Percentiles rank a stretch among this genome's conserved stretches.
These are phyloP conservation scores for Agriotes lineatus DNA, from an alignment of 2,888 invertebrate genomes.

Conservation along the genomic window DNA sequence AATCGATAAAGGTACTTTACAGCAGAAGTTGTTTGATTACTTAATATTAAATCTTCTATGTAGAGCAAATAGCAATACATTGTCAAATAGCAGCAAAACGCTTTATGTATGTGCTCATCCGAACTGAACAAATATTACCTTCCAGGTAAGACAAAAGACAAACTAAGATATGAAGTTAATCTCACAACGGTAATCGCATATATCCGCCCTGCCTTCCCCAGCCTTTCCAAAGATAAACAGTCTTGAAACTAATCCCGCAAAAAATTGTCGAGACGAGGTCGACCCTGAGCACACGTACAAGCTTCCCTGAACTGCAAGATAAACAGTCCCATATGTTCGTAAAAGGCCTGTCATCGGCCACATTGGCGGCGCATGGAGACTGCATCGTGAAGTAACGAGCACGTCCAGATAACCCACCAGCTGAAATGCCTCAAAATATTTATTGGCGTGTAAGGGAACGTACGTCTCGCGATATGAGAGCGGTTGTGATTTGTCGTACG, in stretches of 20 bases:
- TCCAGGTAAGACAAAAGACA: too few species aligned
- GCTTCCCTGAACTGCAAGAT: conserved; percentile 25
- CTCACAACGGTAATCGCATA: too few species aligned
- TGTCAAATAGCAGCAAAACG: too few species aligned
- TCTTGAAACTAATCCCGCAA: conserved; percentile 6
- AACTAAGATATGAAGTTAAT: too few species aligned
- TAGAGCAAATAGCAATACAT: too few species aligned
- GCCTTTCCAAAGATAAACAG: conserved; percentile 3
- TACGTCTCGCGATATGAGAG: not conserved
- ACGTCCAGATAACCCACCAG: conserved; percentile 10
- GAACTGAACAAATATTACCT: too few species aligned
- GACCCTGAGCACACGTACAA: not conserved
- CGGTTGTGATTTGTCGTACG: not conserved
- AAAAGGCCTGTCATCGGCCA: conserved; percentile 46
- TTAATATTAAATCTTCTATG: too few species aligned
- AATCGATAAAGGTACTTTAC: too few species aligned
- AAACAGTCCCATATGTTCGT: conserved; percentile 49
- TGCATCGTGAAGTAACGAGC: not conserved
- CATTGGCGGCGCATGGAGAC: conserved; percentile 15
- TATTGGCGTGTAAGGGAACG: conserved; percentile 4
- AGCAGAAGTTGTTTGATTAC: too few species aligned
- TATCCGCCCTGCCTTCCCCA: not conserved
- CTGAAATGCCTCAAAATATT: conserved; percentile 7
- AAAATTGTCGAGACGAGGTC: conserved; percentile 9
- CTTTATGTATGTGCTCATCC: too few species aligned